Base-by-base conservation (phyloP, 1,140 invertebrate genomes). In the Drosophila guanche region DNA sequence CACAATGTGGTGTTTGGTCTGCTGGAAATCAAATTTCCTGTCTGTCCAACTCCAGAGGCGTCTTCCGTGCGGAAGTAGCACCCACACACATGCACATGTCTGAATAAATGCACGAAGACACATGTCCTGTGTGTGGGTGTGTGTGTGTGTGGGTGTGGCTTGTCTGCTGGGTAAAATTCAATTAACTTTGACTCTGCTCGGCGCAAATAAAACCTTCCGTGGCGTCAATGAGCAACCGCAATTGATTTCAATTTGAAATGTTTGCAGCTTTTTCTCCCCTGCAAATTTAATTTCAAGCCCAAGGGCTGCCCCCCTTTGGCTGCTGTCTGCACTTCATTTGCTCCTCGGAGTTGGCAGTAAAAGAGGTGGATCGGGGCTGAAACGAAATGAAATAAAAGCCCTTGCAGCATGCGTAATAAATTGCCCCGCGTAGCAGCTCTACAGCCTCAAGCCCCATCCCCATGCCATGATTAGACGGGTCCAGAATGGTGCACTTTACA, bases 261-360 rank as follows among this genome's bases (percentile, higher is more conserved):
- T 72, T 71, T 72, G 69, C 67, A 61, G 56, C 57, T 37, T 37
- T 37, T 45, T 47, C 27, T 55, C 27, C 27, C 6, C 20, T 55
- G 41, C 5, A 83, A 59, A 84, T 83, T 79, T 83, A 70, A 83
- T 85, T 84, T 79, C 47, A 68, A 70, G 80, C 70, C 79, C 79
- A 84, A 83, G 84, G 79, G 77, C 55, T 79, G 74, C 16, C 16
- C 16, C 53, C 43, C 16, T 43, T 43, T 52, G 33, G 33, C 47
- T 37, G 79, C 61, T 75, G 76, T 74, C 76, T 83, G 71, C 79
- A 83, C 77, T 83, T 79, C 85, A 83, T 83, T 83, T 84, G 79
- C 70, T 60, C 48, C 70, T 66, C 75, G 56, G 56, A 58, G 69
- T 57, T 74, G 79, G 66, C 75, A 66, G 70, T 83, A 84, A 83